Evolutionary conservation across 2,888 invertebrate genomes (phyloP).

Genomic region (Noctua comes): DNA sequence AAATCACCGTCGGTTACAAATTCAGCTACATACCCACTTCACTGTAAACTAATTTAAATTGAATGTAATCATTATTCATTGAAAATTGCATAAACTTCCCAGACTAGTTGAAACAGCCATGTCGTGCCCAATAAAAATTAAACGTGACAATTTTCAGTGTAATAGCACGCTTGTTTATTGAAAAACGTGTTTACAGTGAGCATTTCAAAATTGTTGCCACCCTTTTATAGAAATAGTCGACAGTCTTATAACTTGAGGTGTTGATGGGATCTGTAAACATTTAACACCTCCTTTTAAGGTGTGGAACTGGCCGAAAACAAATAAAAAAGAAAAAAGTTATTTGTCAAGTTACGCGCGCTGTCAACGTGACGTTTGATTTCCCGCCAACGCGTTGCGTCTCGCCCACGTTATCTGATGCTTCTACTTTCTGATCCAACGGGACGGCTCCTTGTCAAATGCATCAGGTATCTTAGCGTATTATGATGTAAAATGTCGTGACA

Average conservation of each 20-base stretch:
- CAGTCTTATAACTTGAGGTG: slow-evolving; percentile 63
- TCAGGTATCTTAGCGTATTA: slow-evolving; percentile 59
- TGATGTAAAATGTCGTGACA: slow-evolving; percentile 66
- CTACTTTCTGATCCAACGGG: slow-evolving; percentile 58
- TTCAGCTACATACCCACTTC: slow-evolving; percentile 57
- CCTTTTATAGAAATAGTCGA: slow-evolving; percentile 56
- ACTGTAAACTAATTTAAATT: slow-evolving; percentile 64
- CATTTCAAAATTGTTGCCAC: slow-evolving; percentile 56
- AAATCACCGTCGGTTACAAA: slow-evolving; percentile 58
- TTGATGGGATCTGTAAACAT: slow-evolving; percentile 68
- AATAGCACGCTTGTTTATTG: slow-evolving; percentile 55
- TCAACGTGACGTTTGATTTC: slow-evolving; percentile 76
- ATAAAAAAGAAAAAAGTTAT: slow-evolving; percentile 61
- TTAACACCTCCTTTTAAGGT: slow-evolving; percentile 67
- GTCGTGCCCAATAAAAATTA: slow-evolving; percentile 73
- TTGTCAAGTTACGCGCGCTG: slow-evolving; percentile 69
- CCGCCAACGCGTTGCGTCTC: slow-evolving; percentile 63
- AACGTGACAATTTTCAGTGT: slow-evolving; percentile 63
- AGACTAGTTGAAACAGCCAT: slow-evolving; percentile 59
- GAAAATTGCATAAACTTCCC: slow-evolving; percentile 63
- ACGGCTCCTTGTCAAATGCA: slow-evolving; percentile 64
- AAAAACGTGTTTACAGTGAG: slow-evolving; percentile 58
- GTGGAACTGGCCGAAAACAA: slow-evolving; percentile 69
- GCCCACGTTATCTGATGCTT: slow-evolving; percentile 60
- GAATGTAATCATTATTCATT: slow-evolving; percentile 68